Evolutionary conservation across 2,888 invertebrate species (phyloP).

Genomic region (Ernsta delagoae): DNA sequence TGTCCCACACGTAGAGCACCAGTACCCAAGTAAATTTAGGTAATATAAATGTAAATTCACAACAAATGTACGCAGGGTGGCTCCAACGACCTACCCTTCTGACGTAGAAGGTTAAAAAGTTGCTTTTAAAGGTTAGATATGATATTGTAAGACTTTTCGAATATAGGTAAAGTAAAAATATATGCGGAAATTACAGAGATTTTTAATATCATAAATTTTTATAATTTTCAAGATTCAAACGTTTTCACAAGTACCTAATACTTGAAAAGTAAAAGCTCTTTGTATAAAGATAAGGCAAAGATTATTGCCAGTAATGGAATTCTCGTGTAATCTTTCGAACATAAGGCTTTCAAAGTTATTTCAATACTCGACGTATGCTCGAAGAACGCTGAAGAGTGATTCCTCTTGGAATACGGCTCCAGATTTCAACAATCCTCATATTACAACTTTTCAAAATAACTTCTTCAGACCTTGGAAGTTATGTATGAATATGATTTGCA

Average conservation of each 20-base stretch:
- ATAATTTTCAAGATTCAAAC: neutral
- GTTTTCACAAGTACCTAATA: neutral
- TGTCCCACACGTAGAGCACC: neutral
- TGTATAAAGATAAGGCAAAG: slow-evolving; percentile 9
- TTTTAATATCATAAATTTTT: too few species aligned
- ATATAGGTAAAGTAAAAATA: too few species aligned
- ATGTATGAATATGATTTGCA: neutral
- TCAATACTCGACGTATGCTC: slow-evolving; percentile 22
- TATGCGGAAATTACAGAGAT: too few species aligned
- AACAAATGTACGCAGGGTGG: slow-evolving; percentile 16
- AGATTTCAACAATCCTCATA: slow-evolving; percentile 9
- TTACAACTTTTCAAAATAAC: slow-evolving; percentile 13
- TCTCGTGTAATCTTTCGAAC: slow-evolving; percentile 27
- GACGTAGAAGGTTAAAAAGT: slow-evolving; percentile 11
- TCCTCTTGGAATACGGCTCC: slow-evolving; percentile 8
- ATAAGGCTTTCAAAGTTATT: slow-evolving; percentile 26
- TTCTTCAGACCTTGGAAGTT: neutral
- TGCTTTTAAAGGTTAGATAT: slow-evolving; percentile 2
- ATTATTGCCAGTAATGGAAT: slow-evolving; percentile 30
- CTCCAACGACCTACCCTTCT: slow-evolving; percentile 15
- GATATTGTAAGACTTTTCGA: neutral
- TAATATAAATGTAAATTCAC: slow-evolving; percentile 18
- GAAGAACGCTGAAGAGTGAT: slow-evolving; percentile 21
- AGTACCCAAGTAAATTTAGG: neutral
- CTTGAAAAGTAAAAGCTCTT: neutral